phyloP scores from a whole-genome alignment of 2,888 invertebrate genomes.

The Venusia cambrica region DNA sequence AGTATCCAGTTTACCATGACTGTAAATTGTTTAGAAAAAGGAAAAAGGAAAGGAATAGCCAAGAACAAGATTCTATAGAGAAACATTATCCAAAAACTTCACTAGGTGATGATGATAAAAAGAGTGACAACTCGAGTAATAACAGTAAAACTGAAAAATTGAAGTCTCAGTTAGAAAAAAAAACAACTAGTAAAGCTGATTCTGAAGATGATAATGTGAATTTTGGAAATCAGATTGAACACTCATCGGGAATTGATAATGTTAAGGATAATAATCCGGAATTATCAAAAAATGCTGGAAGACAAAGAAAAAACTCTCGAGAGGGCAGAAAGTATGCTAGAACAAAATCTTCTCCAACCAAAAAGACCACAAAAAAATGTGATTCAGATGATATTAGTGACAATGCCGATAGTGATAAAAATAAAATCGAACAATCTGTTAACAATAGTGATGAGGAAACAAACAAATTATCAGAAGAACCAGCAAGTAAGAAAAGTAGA shows the following conservation, averaged over 20 bases:
- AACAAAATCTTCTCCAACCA: too few relatives aligned
- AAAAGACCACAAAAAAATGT: too few relatives aligned
- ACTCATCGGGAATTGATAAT: too few relatives aligned
- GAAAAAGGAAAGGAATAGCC: too few relatives aligned
- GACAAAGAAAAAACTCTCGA: conserved; percentile 31
- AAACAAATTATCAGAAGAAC: conserved; percentile 14
- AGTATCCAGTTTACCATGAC: conserved; percentile 62
- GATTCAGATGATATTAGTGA: conserved; percentile 41
- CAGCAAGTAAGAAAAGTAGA: conserved; percentile 19
- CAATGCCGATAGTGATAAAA: conserved; percentile 19
- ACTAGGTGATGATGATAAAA: conserved; percentile 7
- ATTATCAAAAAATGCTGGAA: conserved; percentile 14
- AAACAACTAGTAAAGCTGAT: neutral
- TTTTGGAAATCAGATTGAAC: too few relatives aligned
- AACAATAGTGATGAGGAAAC: conserved; percentile 10
- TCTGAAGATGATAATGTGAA: conserved; percentile 8
- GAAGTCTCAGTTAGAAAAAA: conserved; percentile 1
- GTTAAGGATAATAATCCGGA: conserved; percentile 7
- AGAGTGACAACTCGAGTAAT: conserved; percentile 2
- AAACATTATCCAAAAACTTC: too few relatives aligned
- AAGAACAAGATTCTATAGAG: too few relatives aligned
- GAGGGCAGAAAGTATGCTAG: too few relatives aligned
- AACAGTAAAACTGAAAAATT: conserved; percentile 7
- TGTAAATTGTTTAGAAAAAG: conserved; percentile 54
- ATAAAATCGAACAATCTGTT: conserved; percentile 8